phyloP scores from a whole-genome alignment of 2,113 vertebrate genomes.

The Amazona vittata region DNA sequence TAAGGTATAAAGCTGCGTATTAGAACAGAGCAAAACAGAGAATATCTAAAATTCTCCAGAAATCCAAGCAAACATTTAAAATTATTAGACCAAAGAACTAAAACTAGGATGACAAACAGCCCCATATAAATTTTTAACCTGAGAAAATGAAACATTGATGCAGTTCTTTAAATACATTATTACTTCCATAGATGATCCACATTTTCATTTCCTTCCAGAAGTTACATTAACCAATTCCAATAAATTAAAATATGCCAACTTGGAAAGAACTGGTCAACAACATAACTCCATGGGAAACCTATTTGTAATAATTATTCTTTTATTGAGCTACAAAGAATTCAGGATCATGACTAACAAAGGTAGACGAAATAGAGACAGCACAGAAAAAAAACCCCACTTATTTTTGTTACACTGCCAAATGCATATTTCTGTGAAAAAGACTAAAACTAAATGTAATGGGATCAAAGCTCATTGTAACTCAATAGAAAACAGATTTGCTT shows the following conservation, averaged over 20 bases:
- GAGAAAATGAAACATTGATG: not conserved
- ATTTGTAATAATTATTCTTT: not conserved
- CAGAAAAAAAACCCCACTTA: not conserved
- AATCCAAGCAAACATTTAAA: not conserved
- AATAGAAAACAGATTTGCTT: not conserved
- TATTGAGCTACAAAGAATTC: not conserved
- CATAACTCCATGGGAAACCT: not conserved
- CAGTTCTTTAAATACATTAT: not conserved
- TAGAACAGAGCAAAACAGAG: not conserved
- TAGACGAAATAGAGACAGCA: not conserved
- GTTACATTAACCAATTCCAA: not conserved
- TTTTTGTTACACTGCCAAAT: not conserved
- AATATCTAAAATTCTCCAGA: not conserved
- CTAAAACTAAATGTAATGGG: not conserved
- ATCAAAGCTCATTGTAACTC: not conserved
- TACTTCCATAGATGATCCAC: not conserved
- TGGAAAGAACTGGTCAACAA: not conserved
- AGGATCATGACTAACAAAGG: not conserved
- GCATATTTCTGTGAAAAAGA: not conserved
- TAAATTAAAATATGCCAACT: not conserved
- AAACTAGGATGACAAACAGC: not conserved
- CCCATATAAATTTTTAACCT: not conserved
- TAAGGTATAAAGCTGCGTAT: not conserved
- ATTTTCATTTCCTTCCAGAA: constrained; percentile 1
- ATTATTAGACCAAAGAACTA: not conserved